Percentiles rank a stretch among this genome's conserved stretches.
These are phyloP conservation scores for Ammodytes dubius DNA, from an alignment of 2,113 vertebrate genomes.

Conservation along the genomic window DNA sequence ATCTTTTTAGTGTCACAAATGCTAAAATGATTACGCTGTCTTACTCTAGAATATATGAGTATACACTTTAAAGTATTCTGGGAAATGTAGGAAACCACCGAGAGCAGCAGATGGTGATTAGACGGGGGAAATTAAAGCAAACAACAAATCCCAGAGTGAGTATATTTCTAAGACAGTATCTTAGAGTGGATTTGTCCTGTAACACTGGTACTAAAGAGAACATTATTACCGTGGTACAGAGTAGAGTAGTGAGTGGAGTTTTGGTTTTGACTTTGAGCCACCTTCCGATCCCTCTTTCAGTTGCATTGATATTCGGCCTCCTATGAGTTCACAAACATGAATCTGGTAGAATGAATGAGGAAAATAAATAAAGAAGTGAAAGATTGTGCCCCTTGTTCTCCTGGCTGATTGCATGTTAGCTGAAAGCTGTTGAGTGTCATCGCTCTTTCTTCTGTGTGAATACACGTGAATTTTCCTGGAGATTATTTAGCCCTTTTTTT, in stretches of 20 bases:
- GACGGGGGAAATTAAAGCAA: neutral
- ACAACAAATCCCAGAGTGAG: conserved; percentile 7
- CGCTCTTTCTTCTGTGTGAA: conserved; percentile 65
- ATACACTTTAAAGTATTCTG: neutral
- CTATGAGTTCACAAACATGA: conserved; percentile 35
- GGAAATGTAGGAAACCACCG: conserved; percentile 23
- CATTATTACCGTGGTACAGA: no score
- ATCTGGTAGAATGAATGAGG: conserved; percentile 12
- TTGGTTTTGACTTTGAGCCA: conserved; percentile 28
- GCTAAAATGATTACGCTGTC: no score
- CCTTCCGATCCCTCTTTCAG: conserved; percentile 18
- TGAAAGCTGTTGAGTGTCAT: conserved; percentile 65
- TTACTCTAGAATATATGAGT: no score
- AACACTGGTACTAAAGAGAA: neutral
- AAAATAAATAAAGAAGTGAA: conserved; percentile 51
- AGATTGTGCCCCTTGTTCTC: conserved; percentile 55
- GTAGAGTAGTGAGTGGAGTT: neutral
- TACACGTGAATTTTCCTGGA: conserved; percentile 74
- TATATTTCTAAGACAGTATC: neutral
- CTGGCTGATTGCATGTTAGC: conserved; percentile 61
- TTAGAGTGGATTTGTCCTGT: conserved; percentile 2
- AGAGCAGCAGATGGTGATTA: conserved; percentile 6
- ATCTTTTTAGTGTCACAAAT: no score
- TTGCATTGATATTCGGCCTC: conserved; percentile 33
- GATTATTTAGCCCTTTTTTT: conserved; percentile 75